Evolutionary conservation across 2,113 vertebrate genomes (phyloP), one percentile per base, ranked within the genome.

Genomic region (Protobothrops flavoviridis): DNA sequence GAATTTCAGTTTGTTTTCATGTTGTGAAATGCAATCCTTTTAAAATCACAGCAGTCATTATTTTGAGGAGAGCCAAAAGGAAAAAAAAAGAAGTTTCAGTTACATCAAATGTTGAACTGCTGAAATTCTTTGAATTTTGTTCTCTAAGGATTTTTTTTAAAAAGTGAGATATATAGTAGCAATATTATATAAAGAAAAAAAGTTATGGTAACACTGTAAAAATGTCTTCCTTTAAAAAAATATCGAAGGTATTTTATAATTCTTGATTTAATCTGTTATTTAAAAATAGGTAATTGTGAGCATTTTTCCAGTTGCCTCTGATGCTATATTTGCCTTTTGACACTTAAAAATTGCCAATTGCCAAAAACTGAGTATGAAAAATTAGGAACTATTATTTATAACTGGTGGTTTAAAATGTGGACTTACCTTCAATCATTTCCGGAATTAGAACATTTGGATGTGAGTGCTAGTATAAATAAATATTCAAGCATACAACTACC

Each of bases 1-100:
- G 43, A 90, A 85, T 56, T 91, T 90, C 92, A 88, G 95, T 94
- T 88, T 57, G 94, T 59, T 43, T 56, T 55, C 55, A 33, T 91
- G 50, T 57, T 29, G 52, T 21, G 90, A 0, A 61, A 50, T 85
- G 39, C 74, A 64, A 20, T 93, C 57, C 53, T 81, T 86, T 92
- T 91, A 57, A 94, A 92, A 93, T 91, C 57, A 92, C 17, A 91
- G 90, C 95, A 56, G 45, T n/a, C 89, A 64, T 92, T 94, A 69
- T 93, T 95, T 90, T 43, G 10, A 48, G 94, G 90, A 0, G 52
- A 45, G 64, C 24, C 33, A 87, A 89, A 88, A 64, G 24, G 0
- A 1, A 24, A 89, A 6, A 13, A 26, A 52, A 10, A 87, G 6
- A 64, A 55, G 74, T 45, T n/a, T n/a, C n/a, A 24, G 3, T 39